Evolutionary conservation across 1,140 invertebrate genomes (phyloP), one percentile per base, ranked within the genome.

Genomic region (Panagrolaimus sp.): DNA sequence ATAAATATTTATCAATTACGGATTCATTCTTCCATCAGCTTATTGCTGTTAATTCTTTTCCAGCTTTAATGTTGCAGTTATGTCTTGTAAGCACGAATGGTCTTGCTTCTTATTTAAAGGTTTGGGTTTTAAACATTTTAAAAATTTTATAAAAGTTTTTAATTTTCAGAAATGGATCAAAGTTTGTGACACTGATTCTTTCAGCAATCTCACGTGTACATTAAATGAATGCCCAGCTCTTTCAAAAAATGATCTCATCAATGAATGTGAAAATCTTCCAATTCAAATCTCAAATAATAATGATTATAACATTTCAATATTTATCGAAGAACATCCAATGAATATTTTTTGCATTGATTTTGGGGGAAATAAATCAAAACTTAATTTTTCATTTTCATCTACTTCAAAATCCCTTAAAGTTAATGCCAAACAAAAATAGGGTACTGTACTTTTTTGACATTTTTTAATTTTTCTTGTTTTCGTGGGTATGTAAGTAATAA

Each of bases 291-390:
- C 52, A 1, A 58, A 12, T 28, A 12, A 26, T 21, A 21, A 26
- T 28, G 52, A 58, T 12, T 0, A 14, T 24, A 12, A 21, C 4
- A 38, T 38, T 38, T 38, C 32, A 4, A 38, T 38, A 38, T 38
- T 38, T 38, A 38, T 38, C 7, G 32, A 38, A 38, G 32, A 38
- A 38, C 12, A 58, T 58, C 21, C 14, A 5, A 14, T 58, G 14
- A 58, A 58, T 28, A 58, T 28, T 21, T 58, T 58, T 58, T 26
- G 21, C 52, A 28, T 58, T 26, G 17, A 58, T 28, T n/a, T 58
- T 28, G 52, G 15, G 10, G 52, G 52, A 38, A 7, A 38, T 4
- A 38, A 38, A 4, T 38, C 32, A 38, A 38, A 38, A 38, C 32
- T 38, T 38, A 38, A 38, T 38, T 38, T 38, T 38, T 38, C 32